These are phyloP conservation scores for Dufourea novaeangliae DNA, from an alignment of 1,140 invertebrate species.

Conservation along the genomic window DNA sequence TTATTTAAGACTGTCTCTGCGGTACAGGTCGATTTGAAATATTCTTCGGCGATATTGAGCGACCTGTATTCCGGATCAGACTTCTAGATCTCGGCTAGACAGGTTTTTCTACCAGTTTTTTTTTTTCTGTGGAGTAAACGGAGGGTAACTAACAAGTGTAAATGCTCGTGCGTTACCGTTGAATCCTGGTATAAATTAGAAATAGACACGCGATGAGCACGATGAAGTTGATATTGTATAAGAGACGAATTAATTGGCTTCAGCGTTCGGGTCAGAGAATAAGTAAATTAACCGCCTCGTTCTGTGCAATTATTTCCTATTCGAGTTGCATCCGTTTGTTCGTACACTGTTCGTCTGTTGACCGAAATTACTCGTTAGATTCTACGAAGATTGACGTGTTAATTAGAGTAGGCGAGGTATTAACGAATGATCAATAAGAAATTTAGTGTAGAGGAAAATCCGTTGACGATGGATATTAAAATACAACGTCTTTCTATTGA, in stretches of 20 bases:
- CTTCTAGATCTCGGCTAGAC: conserved; percentile 5
- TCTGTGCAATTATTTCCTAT: conserved; percentile 14
- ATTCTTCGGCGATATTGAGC: background rate
- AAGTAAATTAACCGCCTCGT: background rate
- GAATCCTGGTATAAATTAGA: conserved; percentile 24
- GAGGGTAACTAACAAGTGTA: conserved; percentile 42
- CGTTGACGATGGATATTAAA: background rate
- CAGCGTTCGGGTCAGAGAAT: background rate
- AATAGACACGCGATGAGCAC: conserved; percentile 43
- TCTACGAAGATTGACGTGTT: conserved; percentile 4
- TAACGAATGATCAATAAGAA: background rate
- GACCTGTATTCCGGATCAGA: background rate
- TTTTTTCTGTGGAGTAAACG: conserved; percentile 6
- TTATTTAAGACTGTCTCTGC: background rate
- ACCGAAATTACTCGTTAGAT: conserved; percentile 28
- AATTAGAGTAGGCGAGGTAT: background rate
- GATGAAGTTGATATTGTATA: conserved; percentile 10
- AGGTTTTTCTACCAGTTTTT: background rate
- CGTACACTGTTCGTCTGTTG: background rate
- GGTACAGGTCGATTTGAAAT: background rate
- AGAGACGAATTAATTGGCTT: conserved; percentile 42
- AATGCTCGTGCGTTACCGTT: conserved; percentile 13
- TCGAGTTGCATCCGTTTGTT: conserved; percentile 1
- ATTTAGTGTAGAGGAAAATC: background rate
- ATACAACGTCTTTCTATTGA: background rate